Evolutionary conservation across 2,888 invertebrate species (phyloP).

Genomic region (Meteorus colon): DNA sequence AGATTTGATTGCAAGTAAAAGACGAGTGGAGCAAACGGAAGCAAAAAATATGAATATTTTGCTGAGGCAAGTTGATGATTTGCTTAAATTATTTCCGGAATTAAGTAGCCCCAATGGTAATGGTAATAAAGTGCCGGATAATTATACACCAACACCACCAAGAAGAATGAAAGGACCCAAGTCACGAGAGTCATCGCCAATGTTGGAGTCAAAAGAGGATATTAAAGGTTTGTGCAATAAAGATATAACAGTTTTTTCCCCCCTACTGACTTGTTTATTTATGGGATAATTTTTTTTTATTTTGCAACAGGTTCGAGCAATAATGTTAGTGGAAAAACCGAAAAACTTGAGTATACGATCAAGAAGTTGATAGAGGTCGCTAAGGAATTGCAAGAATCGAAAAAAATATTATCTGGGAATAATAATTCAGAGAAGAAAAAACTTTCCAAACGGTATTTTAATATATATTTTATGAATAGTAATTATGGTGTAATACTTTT

Average conservation of each 20-base stretch:
- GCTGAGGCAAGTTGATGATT: conserved; percentile 85
- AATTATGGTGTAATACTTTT: neutral
- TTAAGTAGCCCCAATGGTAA: conserved; percentile 74
- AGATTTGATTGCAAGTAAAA: conserved; percentile 73
- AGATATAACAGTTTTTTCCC: neutral
- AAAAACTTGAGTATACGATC: conserved; percentile 69
- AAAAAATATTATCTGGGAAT: conserved; percentile 64
- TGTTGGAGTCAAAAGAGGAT: conserved; percentile 84
- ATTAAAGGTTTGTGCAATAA: conserved; percentile 67
- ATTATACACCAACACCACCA: conserved; percentile 82
- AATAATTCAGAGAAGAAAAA: conserved; percentile 63
- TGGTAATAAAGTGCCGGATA: conserved; percentile 72
- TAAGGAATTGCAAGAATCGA: conserved; percentile 68
- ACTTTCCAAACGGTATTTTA: conserved; percentile 66
- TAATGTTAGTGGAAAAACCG: conserved; percentile 62
- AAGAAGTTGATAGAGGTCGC: conserved; percentile 69
- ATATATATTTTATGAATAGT: conserved; percentile 20
- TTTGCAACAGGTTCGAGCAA: conserved; percentile 55
- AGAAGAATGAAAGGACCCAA: conserved; percentile 82
- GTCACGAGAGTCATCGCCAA: conserved; percentile 83
- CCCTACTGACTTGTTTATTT: neutral
- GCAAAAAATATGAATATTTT: conserved; percentile 83
- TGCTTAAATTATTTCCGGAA: conserved; percentile 86
- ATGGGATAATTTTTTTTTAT: neutral
- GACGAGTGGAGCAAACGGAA: conserved; percentile 78